Evolutionary conservation across 2,797 vertebrate genomes (phyloP).

Genomic region (Setipinna tenuifilis): DNA sequence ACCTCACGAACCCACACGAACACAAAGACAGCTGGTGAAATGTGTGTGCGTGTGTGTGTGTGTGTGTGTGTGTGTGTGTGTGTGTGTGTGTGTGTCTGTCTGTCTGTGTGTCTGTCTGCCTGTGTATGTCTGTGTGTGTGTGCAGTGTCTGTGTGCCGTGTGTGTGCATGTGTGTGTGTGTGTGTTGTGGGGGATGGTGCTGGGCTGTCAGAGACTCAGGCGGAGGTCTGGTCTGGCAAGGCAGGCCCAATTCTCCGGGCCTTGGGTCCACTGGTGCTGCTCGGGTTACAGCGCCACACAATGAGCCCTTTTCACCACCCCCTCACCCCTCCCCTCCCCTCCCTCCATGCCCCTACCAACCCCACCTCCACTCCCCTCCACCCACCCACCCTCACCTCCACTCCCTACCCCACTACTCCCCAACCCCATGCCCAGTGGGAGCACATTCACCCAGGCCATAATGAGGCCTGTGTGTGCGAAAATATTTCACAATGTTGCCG

Average conservation of each 20-base stretch:
- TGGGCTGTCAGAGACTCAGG: conserved; percentile 34
- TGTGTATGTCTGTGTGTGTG: no score
- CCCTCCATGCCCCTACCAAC: conserved; percentile 48
- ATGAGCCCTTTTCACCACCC: conserved; percentile 50
- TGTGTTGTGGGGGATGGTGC: conserved; percentile 9
- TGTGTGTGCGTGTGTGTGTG: no score
- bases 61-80: no score
- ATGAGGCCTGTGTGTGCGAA: conserved; percentile 44
- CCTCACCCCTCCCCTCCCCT: no score
- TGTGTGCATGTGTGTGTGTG: no score
- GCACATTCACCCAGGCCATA: conserved; percentile 47
- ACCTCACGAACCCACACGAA: background rate
- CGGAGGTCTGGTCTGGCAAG: conserved; percentile 24
- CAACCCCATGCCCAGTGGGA: conserved; percentile 36
- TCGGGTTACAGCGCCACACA: conserved; percentile 49
- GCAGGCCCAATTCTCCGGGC: conserved; percentile 35
- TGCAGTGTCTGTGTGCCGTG: no score
- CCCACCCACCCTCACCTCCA: background rate
- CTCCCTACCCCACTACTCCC: background rate
- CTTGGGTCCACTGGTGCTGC: conserved; percentile 44
- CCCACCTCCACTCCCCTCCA: background rate
- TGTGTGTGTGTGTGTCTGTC: no score
- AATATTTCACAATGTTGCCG: conserved; percentile 50
- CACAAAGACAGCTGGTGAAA: background rate
- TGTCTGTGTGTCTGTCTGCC: no score